A percentile compares a stretch with the other conserved stretches of the same genome.
Conservation (phyloP, 2,113 vertebrate genomes). For the Pandion haliaetus region DNA sequence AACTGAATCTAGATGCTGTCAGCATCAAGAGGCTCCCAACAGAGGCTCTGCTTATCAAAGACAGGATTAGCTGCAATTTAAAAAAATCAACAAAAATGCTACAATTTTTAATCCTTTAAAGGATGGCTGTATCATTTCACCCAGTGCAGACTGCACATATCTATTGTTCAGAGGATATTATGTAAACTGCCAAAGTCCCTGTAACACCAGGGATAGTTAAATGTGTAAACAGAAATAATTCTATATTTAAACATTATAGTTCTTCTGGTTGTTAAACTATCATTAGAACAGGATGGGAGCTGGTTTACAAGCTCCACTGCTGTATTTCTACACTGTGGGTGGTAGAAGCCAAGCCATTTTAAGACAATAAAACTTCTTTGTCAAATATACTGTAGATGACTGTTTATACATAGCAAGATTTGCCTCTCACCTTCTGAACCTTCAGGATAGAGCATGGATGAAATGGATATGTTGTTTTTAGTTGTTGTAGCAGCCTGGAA, state of each 20-base stretch:
- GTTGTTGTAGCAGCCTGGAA: constrained; percentile 32
- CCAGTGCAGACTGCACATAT: background rate
- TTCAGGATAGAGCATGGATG: background rate
- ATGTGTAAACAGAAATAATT: constrained; percentile 63
- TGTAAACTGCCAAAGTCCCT: constrained; percentile 31
- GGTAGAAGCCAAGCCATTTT: constrained; percentile 59
- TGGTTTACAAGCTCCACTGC: constrained; percentile 47
- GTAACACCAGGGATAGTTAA: constrained; percentile 29
- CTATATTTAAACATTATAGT: constrained; percentile 58
- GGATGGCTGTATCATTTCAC: constrained; percentile 6
- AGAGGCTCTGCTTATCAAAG: constrained; percentile 11
- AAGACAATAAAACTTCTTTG: constrained; percentile 65
- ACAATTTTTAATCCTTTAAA: constrained; percentile 28
- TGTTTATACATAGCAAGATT: constrained; percentile 56
- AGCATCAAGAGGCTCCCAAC: background rate
- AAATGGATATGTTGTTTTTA: constrained; percentile 43
- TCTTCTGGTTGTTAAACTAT: constrained; percentile 62
- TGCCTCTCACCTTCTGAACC: constrained; percentile 61
- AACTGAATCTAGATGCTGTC: constrained; percentile 3
- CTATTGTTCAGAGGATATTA: background rate
- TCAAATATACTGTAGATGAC: constrained; percentile 53
- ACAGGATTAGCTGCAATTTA: background rate
- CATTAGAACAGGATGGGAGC: constrained; percentile 51
- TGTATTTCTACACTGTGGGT: constrained; percentile 50
- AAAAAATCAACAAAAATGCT: background rate